Conservation (phyloP, 2,797 vertebrate species). For the Sphenodon punctatus region DNA sequence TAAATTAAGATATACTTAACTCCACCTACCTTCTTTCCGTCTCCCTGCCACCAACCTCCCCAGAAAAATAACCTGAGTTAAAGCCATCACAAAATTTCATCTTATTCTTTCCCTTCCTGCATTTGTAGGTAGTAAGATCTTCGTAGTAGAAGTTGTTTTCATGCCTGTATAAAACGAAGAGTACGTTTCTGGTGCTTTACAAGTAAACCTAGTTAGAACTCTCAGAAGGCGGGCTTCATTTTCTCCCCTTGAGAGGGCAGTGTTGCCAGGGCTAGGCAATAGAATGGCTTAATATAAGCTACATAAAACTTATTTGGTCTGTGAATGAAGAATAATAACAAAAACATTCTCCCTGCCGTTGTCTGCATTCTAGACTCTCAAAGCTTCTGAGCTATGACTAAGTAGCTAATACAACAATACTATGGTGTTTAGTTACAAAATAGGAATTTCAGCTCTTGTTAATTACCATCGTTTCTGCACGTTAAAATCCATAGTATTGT, state of each 20-base stretch:
- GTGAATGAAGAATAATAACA: neutral
- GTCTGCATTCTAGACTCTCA: no score
- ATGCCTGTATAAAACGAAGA: neutral
- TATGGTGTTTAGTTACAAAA: no score
- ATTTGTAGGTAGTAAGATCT: neutral
- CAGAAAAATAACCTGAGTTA: no score
- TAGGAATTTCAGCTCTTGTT: no score
- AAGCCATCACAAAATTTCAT: neutral
- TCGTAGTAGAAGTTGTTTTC: neutral
- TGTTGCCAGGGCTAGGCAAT: fast-evolving
- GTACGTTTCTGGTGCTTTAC: neutral
- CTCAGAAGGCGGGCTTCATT: neutral
- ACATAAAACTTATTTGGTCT: neutral
- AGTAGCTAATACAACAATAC: neutral
- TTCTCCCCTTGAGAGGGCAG: neutral
- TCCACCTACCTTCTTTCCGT: no score
- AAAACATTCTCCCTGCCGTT: neutral
- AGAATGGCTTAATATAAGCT: neutral
- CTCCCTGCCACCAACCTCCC: no score
- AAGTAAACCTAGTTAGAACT: neutral
- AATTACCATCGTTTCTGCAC: no score
- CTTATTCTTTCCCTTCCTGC: neutral
- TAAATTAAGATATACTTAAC: no score
- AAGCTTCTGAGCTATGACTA: neutral
- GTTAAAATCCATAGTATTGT: neutral